Conservation (phyloP, 2,113 vertebrate genomes). For the Eidolon helvum region DNA sequence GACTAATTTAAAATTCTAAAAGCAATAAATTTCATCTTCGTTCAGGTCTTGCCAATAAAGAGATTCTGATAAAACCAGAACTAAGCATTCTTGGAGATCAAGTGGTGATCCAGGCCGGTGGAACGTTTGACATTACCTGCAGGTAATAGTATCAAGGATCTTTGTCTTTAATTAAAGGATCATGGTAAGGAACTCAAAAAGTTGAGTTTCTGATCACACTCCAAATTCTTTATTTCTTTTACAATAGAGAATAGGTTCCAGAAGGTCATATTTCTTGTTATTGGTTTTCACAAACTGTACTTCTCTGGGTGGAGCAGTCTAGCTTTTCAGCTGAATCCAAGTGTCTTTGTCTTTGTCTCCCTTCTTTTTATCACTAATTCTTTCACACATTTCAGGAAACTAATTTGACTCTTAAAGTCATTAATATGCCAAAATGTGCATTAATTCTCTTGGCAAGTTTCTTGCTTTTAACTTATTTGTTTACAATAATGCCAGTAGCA, state of each 20-base stretch:
- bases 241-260: neutral
- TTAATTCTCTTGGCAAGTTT: neutral
- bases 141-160: conserved; percentile 71
- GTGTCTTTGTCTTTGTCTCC: neutral
- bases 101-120: conserved; percentile 66
- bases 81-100: conserved; percentile 70
- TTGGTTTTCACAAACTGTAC: neutral
- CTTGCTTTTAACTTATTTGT: neutral
- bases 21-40: conserved; percentile 12
- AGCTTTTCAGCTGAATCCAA: neutral
- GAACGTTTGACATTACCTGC: conserved; percentile 78
- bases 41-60: conserved; percentile 75
- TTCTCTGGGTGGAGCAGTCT: neutral
- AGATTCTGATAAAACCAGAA: conserved; percentile 65
- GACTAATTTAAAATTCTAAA: neutral
- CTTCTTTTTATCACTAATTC: neutral
- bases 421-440: neutral
- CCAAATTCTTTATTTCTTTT: neutral
- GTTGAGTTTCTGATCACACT: neutral
- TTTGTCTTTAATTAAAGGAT: neutral
- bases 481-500: neutral
- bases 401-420: neutral
- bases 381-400: neutral
- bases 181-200: neutral
- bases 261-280: neutral